Percentiles rank a stretch among this genome's conserved stretches.
These are phyloP conservation scores for Latrodectus hesperus DNA, from an alignment of 2,888 invertebrate genomes.

Conservation along the genomic window DNA sequence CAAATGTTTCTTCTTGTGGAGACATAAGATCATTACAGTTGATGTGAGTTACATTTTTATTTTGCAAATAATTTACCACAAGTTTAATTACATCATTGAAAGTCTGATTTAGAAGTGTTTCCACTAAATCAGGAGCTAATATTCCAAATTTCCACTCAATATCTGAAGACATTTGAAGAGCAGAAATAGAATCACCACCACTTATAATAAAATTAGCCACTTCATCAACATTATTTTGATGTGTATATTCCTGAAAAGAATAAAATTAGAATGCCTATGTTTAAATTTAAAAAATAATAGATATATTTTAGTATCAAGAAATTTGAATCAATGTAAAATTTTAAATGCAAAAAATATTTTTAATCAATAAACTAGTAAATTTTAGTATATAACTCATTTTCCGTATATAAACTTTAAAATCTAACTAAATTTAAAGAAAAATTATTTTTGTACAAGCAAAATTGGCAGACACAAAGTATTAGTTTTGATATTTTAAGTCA, in stretches of 20 bases:
- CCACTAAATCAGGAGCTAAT: constrained; percentile 72
- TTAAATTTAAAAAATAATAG: not conserved
- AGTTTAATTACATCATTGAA: constrained; percentile 66
- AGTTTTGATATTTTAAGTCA: too few relatives aligned
- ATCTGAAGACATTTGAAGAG: constrained; percentile 80
- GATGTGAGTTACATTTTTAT: not conserved
- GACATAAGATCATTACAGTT: too few relatives aligned
- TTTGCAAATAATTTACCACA: constrained; percentile 16
- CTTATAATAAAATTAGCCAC: constrained; percentile 72
- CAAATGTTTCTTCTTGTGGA: not conserved
- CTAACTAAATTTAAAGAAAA: too few relatives aligned
- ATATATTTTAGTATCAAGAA: too few relatives aligned
- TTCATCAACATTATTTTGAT: constrained; percentile 22
- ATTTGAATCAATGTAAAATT: too few relatives aligned
- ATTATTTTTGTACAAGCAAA: too few relatives aligned
- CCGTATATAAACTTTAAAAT: too few relatives aligned
- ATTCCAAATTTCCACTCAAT: constrained; percentile 75
- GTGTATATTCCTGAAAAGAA: constrained; percentile 59
- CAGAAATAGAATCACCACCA: constrained; percentile 84
- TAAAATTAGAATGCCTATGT: not conserved
- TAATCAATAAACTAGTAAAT: too few relatives aligned
- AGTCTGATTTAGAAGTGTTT: constrained; percentile 73
- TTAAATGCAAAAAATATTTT: too few relatives aligned
- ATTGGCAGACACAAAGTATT: too few relatives aligned
- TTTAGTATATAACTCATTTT: too few relatives aligned